Evolutionary conservation across 1,140 invertebrate species (phyloP), one percentile per base, ranked within the genome.

Genomic region (Cylas formicarius): DNA sequence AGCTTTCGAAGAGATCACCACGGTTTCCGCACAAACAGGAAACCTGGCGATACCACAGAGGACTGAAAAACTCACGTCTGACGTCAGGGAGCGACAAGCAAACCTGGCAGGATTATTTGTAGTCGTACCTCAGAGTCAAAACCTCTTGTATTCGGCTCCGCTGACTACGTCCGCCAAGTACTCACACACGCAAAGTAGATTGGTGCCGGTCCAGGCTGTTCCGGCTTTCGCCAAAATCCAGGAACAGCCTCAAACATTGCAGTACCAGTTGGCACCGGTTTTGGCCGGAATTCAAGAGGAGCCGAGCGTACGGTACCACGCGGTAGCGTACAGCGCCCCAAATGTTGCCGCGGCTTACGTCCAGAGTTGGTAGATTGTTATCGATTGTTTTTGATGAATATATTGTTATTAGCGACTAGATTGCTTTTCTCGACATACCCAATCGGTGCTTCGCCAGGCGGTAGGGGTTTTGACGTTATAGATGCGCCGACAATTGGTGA

Each of bases 211-310:
- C 14, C 52, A 53, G 18, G 51, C 46, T 2, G 34, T 53, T 1
- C 51, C 51, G 23, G 47, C 47, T 27, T 48, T 53, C n/a, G 51
- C 51, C 1, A 49, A 44, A 43, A 53, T 53, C 28, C 51, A 53
- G 21, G 47, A 50, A 37, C 27, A 41, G 10, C 44, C 48, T 16
- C 44, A 44, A 19, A 13, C 39, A 14, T 26, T 35, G 11, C 37
- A 46, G 17, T 45, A 35, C 23, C 22, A 33, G 19, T 6, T 48
- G 4, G 26, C 42, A 14, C 41, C 42, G 13, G 23, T 38, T 29
- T n/a, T n/a, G n/a, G n/a, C n/a, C n/a, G n/a, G n/a, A n/a, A n/a
- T n/a, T n/a, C n/a, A n/a, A n/a, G n/a, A n/a, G n/a, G n/a, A n/a
- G n/a, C n/a, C n/a, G n/a, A n/a, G n/a, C n/a, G n/a, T n/a, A n/a